These are phyloP conservation scores for Halcyon smyrnensis DNA, from an alignment of 2,797 vertebrate species.

Conservation along the genomic window DNA sequence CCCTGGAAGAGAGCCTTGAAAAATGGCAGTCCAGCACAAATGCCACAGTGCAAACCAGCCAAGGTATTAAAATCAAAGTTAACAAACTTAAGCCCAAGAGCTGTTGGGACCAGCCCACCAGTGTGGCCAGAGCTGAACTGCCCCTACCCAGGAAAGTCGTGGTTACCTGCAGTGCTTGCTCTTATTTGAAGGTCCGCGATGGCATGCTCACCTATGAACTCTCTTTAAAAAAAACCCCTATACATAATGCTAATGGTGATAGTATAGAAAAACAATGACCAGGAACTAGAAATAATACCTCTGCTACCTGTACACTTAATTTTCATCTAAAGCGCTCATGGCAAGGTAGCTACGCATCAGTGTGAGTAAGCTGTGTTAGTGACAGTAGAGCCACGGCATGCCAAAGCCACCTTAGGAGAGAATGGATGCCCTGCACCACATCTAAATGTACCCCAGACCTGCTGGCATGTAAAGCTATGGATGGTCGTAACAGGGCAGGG, in stretches of 20 bases:
- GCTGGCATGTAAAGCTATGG: neutral
- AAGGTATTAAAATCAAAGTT: neutral
- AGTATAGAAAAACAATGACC: neutral
- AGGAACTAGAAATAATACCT: neutral
- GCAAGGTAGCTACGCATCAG: neutral
- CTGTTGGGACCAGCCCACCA: neutral
- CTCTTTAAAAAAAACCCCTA: neutral
- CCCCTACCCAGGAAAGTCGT: neutral
- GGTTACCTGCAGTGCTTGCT: neutral
- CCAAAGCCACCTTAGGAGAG: neutral
- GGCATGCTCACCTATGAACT: neutral
- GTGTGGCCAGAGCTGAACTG: neutral
- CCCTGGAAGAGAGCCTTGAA: neutral
- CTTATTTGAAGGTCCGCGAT: neutral
- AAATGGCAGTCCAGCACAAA: neutral
- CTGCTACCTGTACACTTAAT: neutral
- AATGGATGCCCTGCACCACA: neutral
- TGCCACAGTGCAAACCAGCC: neutral
- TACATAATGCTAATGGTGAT: fast-evolving
- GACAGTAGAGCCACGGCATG: neutral
- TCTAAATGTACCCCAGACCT: fast-evolving
- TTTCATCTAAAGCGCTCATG: fast-evolving
- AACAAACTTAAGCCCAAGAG: neutral
- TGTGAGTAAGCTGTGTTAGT: fast-evolving
- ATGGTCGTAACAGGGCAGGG: too few relatives aligned